Percentiles rank a stretch among this genome's conserved stretches.
Conservation (phyloP, 2,797 vertebrate genomes). For the Anguilla obscura region DNA sequence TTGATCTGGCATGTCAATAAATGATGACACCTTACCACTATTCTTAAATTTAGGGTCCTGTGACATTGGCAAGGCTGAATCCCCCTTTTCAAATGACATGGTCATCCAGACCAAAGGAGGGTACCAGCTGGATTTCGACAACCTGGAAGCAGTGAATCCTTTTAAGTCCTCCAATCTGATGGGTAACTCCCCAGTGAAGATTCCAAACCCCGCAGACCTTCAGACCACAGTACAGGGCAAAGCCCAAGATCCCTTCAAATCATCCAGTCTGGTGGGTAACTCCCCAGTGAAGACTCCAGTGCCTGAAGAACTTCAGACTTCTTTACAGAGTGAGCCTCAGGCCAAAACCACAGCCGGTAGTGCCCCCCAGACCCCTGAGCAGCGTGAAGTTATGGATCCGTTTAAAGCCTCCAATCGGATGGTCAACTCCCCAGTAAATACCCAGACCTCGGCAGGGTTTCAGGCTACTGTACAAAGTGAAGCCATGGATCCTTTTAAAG, state of each 20-base stretch:
- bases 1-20: neutral
- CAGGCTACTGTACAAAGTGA: neutral
- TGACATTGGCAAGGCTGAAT: neutral
- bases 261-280: neutral
- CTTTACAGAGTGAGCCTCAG: neutral
- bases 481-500: neutral
- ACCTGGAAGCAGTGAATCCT: conserved; percentile 64
- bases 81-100: conserved; percentile 64
- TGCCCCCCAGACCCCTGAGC: no score
- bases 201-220: conserved; percentile 27
- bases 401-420: neutral
- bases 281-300: neutral
- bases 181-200: conserved; percentile 53
- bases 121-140: conserved; percentile 72
- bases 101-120: conserved; percentile 73
- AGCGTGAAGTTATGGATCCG: neutral
- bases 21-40: neutral
- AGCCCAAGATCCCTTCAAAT: neutral
- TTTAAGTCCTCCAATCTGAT: conserved; percentile 60
- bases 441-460: neutral
- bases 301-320: neutral
- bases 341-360: no score
- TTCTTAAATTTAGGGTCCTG: neutral
- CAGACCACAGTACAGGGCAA: conserved; percentile 10
- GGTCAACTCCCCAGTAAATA: neutral